Evolutionary conservation across 2,797 vertebrate genomes (phyloP).

Genomic region (Malacoraja senta): DNA sequence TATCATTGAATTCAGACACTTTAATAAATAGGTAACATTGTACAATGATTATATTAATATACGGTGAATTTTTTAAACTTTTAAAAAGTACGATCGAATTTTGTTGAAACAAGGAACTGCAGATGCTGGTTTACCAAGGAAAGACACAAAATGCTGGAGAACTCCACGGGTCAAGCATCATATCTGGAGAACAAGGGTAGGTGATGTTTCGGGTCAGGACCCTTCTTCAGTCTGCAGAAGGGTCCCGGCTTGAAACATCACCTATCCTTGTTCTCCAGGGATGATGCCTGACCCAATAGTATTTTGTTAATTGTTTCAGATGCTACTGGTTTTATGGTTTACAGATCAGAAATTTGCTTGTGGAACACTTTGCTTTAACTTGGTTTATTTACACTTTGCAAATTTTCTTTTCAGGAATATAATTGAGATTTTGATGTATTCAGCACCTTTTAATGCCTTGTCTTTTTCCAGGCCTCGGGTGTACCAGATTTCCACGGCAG

Average conservation of each 20-base stretch:
- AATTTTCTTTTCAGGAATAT: background rate
- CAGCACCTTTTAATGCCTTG: background rate
- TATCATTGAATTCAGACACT: background rate
- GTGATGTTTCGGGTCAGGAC: too few relatives aligned
- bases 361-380: background rate
- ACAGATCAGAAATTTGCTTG: background rate
- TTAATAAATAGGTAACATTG: background rate
- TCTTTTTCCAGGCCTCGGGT: conserved; percentile 54
- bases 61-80: background rate
- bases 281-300: too few relatives aligned
- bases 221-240: too few relatives aligned
- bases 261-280: too few relatives aligned
- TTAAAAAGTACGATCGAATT: background rate
- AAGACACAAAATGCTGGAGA: too few relatives aligned
- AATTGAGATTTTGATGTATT: background rate
- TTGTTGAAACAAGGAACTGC: background rate
- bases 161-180: too few relatives aligned
- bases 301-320: too few relatives aligned
- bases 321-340: background rate
- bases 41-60: background rate
- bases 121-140: too few relatives aligned
- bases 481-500: conserved; percentile 68
- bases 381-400: background rate
- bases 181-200: too few relatives aligned
- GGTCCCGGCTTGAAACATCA: too few relatives aligned